Evolutionary conservation across 2,888 invertebrate species (phyloP), one percentile per base, ranked within the genome.

Genomic region (Macrosiphum euphorbiae): DNA sequence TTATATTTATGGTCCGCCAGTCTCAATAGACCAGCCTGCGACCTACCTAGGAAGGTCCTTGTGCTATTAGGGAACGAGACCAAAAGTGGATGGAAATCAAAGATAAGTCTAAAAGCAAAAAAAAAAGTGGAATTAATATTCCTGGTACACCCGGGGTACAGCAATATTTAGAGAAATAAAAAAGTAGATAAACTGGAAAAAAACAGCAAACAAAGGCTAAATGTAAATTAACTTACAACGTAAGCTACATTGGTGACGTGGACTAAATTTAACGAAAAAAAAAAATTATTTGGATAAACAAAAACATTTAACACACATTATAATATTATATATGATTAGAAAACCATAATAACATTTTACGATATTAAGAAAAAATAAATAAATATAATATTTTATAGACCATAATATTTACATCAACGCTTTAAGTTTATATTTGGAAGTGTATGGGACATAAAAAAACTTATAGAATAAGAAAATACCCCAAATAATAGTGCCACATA

Each of bases 391-490:
- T 78, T 78, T 78, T 78, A 35, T 78, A 78, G 35, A 78, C 20
- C 35, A 78, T 78, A 44, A 44, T 20, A 35, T 78, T 35, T 78
- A 78, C 78, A 78, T 78, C 20, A 35, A 78, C 20, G 35, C 35
- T 35, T 5, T 35, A 35, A 20, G 20, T 78, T 20, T 78, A 78
- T 78, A 35, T 35, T 78, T 78, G 20, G 35, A 20, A 78, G 35
- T 78, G 78, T 41, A 35, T 35, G 20, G 20, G 35, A 20, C 20
- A 41, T 20, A 67, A 78, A 78, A 85, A 85, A 44, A 85, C 26
- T 44, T 28, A 85, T 58, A 88, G 28, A 41, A 88, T 55, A 55
- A 88, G 88, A 88, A 58, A 88, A 26, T 41, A 24, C n/a, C 41
- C 88, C 13, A 88, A 88, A 88, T 88, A 88, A 88, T 47, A 26